Conservation (phyloP, 1,140 invertebrate species). For the Rhynchophorus ferrugineus region DNA sequence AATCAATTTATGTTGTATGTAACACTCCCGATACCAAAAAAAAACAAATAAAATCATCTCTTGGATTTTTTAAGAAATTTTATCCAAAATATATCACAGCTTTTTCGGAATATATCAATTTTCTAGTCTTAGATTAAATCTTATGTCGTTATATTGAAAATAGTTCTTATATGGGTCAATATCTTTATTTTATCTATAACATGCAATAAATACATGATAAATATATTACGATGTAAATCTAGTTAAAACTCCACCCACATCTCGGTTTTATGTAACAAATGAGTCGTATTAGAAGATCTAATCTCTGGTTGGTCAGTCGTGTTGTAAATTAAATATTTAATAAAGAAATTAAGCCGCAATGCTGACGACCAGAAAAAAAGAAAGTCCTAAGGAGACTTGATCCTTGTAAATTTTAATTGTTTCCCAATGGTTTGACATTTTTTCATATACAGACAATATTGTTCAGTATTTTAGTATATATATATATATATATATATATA, state of each 20-base stretch:
- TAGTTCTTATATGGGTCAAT: not conserved
- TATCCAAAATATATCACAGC: no score
- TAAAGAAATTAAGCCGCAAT: constrained; percentile 8
- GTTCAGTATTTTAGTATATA: not conserved
- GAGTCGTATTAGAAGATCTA: constrained; percentile 15
- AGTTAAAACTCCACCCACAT: constrained; percentile 14
- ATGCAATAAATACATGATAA: not conserved
- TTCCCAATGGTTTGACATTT: not conserved
- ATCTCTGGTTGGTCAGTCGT: constrained; percentile 14
- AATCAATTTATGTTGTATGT: no score
- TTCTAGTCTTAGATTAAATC: no score
- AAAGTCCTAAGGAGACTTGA: no score
- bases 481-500: constrained; percentile 4
- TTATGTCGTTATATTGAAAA: no score
- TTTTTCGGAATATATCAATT: no score
- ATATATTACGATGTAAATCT: constrained; percentile 7
- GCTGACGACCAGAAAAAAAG: no score
- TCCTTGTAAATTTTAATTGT: no score
- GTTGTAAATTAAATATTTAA: constrained; percentile 20
- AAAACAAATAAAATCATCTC: no score
- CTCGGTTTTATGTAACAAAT: constrained; percentile 9
- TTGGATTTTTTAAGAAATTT: no score
- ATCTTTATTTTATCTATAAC: no score
- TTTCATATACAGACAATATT: not conserved
- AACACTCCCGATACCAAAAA: no score